Evolutionary conservation across 2,888 invertebrate species (phyloP).

Genomic region (Ophion costatus): DNA sequence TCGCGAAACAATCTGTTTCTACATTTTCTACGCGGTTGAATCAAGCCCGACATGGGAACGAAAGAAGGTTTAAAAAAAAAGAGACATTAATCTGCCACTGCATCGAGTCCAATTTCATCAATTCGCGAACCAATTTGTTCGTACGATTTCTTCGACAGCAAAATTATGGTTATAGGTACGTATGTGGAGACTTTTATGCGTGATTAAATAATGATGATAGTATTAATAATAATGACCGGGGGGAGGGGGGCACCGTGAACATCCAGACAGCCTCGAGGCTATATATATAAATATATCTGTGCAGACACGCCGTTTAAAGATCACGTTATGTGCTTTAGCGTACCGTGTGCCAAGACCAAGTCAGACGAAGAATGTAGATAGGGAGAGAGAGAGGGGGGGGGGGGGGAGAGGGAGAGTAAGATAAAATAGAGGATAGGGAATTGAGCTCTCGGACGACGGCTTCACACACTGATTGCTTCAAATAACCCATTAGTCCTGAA

Average conservation of each 20-base stretch:
- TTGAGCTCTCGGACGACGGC: constrained; percentile 67
- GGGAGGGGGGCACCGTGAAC: constrained; percentile 39
- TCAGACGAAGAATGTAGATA: constrained; percentile 45
- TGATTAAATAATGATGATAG: constrained; percentile 64
- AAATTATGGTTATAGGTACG: constrained; percentile 13
- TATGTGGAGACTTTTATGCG: constrained; percentile 47
- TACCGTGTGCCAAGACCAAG: constrained; percentile 49
- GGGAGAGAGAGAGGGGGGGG: constrained; percentile 41
- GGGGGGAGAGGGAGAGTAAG: constrained; percentile 57
- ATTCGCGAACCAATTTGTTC: constrained; percentile 43
- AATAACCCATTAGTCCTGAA: constrained; percentile 81
- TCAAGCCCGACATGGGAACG: neutral
- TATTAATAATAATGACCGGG: constrained; percentile 64
- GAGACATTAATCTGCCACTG: constrained; percentile 30
- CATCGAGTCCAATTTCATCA: constrained; percentile 47
- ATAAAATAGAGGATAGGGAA: constrained; percentile 59
- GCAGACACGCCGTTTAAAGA: constrained; percentile 56
- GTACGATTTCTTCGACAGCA: constrained; percentile 29
- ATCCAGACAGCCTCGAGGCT: constrained; percentile 35
- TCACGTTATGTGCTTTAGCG: constrained; percentile 56
- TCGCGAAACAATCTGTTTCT: neutral
- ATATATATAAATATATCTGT: constrained; percentile 11
- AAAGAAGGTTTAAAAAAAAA: constrained; percentile 12
- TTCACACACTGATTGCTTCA: constrained; percentile 77
- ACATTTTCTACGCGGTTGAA: constrained; percentile 20